Evolutionary conservation across 2,797 vertebrate genomes (phyloP), one percentile per base, ranked within the genome.

Genomic region (Ceyx erithaca): DNA sequence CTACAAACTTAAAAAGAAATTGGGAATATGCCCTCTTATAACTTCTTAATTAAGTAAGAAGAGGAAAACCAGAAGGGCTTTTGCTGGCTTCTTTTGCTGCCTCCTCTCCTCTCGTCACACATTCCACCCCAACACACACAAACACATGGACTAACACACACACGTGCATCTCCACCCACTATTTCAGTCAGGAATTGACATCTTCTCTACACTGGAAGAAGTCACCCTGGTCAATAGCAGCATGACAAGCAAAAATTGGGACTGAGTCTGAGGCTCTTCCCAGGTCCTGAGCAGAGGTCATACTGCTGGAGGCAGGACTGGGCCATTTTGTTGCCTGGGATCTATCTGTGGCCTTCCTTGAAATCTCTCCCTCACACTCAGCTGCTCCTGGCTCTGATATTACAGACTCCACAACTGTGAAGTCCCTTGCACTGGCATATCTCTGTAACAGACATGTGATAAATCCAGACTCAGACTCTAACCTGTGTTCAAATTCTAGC

Each of bases 1-100:
- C 90, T 94, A 73, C 67, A 86, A 92, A 90, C 67, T 71, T 78
- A 49, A 80, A 94, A 89, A 84, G 20, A 86, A 96, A 84, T 37
- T 21, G 55, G 58, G 76, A 87, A 61, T 78, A 79, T 64, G 54
- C 55, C 46, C 37, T 70, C 82, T 79, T 89, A 51, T 16, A 83
- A 90, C 52, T 83, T 81, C 55, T 63, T 73, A 81, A 52, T 57
- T 61, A 78, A 90, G 61, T 12, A 76, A 15, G n/a, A 63, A 62
- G 37, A 87, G 45, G 20, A 89, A 95, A 92, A 92, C 21, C 52
- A 48, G 81, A 25, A 43, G 70, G 37, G 41, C 26, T 86, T 84
- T 72, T 63, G 37, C 83, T 94, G 76, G 79, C 55, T 93, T 81
- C 67, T 63, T 72, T 14, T 54, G 15, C 35, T 83, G 48, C 30